Conservation (phyloP, 2,888 invertebrate species). For the Resseliella maxima region DNA sequence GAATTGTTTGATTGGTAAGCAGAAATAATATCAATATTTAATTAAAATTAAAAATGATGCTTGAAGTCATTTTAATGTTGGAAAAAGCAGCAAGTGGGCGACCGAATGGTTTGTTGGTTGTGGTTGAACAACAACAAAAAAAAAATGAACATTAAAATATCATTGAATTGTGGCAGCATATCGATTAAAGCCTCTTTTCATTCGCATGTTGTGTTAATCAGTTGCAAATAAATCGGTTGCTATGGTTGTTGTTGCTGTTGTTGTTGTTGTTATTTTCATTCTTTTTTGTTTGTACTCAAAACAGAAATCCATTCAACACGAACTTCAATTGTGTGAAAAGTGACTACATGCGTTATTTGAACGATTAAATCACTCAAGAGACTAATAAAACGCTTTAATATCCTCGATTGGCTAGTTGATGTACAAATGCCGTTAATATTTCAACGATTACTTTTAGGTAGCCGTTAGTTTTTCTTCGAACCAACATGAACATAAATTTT, state of each 20-base stretch:
- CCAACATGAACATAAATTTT: no score
- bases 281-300: no score
- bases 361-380: conserved; percentile 21
- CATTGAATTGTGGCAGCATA: conserved; percentile 33
- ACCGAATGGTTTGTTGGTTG: neutral
- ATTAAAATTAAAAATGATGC: conserved; percentile 41
- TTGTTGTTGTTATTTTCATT: neutral
- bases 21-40: conserved; percentile 26
- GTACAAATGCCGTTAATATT: neutral
- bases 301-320: neutral
- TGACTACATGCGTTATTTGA: neutral
- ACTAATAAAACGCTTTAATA: conserved; percentile 36
- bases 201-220: conserved; percentile 24
- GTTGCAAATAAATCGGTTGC: conserved; percentile 11
- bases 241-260: neutral
- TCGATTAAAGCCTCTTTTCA: conserved; percentile 32
- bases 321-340: neutral
- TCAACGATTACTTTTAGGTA: neutral
- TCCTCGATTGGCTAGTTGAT: neutral
- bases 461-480: neutral
- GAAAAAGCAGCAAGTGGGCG: neutral
- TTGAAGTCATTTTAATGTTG: conserved; percentile 20
- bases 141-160: neutral
- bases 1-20: neutral
- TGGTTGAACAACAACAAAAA: neutral